These are phyloP conservation scores for Ennomos fuscantarius DNA, from an alignment of 2,888 invertebrate genomes.

Conservation along the genomic window DNA sequence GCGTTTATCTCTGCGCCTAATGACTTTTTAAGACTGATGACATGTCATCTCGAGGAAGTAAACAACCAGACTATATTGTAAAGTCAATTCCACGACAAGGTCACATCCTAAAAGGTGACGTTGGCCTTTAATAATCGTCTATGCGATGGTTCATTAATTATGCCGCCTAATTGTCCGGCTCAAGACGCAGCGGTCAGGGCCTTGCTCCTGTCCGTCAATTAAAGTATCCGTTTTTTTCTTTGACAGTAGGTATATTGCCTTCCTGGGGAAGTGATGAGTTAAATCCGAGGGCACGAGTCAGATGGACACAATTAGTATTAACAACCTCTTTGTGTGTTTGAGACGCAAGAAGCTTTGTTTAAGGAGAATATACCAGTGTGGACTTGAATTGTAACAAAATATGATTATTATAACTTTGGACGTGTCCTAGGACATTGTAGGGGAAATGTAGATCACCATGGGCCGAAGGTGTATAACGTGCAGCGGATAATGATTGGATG, in stretches of 20 bases:
- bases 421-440: too few species aligned
- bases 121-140: conserved; percentile 40
- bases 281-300: conserved; percentile 67
- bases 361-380: background rate
- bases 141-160: conserved; percentile 50
- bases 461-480: too few species aligned
- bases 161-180: conserved; percentile 59
- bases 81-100: conserved; percentile 48
- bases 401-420: too few species aligned
- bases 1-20: conserved; percentile 55
- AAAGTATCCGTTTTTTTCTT: conserved; percentile 81
- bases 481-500: too few species aligned
- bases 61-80: conserved; percentile 44
- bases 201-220: conserved; percentile 76
- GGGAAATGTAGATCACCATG: too few species aligned
- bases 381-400: too few species aligned
- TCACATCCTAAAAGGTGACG: conserved; percentile 41
- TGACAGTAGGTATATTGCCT: conserved; percentile 67
- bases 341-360: conserved; percentile 27
- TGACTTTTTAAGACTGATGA: conserved; percentile 60
- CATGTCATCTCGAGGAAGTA: conserved; percentile 53
- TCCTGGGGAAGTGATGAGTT: conserved; percentile 68
- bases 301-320: conserved; percentile 50
- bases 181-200: conserved; percentile 65
- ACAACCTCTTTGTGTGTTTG: conserved; percentile 20